Evolutionary conservation across 2,797 vertebrate species (phyloP), one percentile per base, ranked within the genome.

Genomic region (Lerista edwardsae): DNA sequence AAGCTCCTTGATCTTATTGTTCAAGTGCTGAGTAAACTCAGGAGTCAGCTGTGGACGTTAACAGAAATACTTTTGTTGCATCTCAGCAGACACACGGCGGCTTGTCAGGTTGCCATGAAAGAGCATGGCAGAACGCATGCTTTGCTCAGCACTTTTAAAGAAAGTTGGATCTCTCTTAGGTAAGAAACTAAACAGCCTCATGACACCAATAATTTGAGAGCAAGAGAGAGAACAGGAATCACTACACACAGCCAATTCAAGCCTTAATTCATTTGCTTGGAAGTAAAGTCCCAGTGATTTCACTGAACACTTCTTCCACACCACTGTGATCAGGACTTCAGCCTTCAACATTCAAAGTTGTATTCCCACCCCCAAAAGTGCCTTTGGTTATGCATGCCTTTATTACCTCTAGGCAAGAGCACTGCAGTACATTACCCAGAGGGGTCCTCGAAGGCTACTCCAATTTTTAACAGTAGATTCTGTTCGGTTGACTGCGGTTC

Each of bases 1-100:
- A n/a, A 99, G 97, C 91, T 98, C 98, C 59, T 93, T 95, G 88
- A 99, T 94, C 90, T 97, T 98, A 93, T 94, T 94, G 94, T 97
- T 97, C 86, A 99, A 90, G 73, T 95, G 94, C 83, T 97, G 97
- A 1, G 96, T 95, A 85, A 99, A 99, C 80, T 97, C 97, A 2
- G 97, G 91, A 3, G 96, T 98, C 91, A 99, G 94, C 98, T 99
- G 90, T 2, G 82, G 83, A 84, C 25, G 86, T 41, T 34, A 87
- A 82, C 19, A 47, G 41, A 79, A 77, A 86, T 29, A 65, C 21
- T 44, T 25, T 5, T 36, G 59, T 41, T 36, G 84, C 8, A 25
- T 19, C 41, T 69, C 57, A 51, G 36, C 19, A 84, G n/a, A 61
- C 31, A 73, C 41, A 41, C 1, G 8, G 61, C n/a, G 31, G 44